Evolutionary conservation across 2,113 vertebrate species (phyloP), one percentile per base, ranked within the genome.

Genomic region (Tachycineta bicolor): DNA sequence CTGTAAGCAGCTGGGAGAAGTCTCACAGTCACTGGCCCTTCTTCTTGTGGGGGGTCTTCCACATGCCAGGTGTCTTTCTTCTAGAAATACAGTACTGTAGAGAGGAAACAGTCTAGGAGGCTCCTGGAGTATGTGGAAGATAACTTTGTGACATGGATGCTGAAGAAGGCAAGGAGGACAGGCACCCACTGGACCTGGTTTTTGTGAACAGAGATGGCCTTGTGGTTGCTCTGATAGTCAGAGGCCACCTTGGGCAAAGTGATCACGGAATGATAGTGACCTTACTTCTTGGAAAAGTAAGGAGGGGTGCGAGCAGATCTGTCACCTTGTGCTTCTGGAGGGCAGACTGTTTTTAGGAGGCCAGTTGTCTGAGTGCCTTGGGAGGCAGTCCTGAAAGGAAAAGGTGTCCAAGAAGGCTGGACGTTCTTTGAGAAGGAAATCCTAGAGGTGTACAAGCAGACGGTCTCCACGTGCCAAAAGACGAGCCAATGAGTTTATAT

Each of bases 191-290:
- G 39, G 25, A 34, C 25, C 22, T 46, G 10, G 2, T 34, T 24
- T 34, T 80, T 37, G 22, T 17, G 34, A 74, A 49, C 25, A 69
- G 31, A 56, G 21, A 56, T 37, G 34, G 31, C 6, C 43, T 63
- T 15, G 26, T 83, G 47, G 13, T 19, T 49, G 41, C 34, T 62
- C 25, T 60, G 22, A 53, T 23, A 9, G 14, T 49, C 53, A 47
- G 47, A 67, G 19, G 34, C 31, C 4, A 5, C 22, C 53, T 74
- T 26, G 28, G 47, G 10, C 21, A 68, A 39, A 79, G 33, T 15
- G 10, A 26, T 68, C 11, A 39, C 0, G 0, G 71, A 73, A 55
- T 29, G 2, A 34, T 8, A 39, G 24, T 53, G 41, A 37, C 18
- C 37, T 44, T 60, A 77, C 7, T 60, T 52, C 62, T 76, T 33